phyloP scores from a whole-genome alignment of 1,140 invertebrate species.

The Cyphomyrmex costatus region DNA sequence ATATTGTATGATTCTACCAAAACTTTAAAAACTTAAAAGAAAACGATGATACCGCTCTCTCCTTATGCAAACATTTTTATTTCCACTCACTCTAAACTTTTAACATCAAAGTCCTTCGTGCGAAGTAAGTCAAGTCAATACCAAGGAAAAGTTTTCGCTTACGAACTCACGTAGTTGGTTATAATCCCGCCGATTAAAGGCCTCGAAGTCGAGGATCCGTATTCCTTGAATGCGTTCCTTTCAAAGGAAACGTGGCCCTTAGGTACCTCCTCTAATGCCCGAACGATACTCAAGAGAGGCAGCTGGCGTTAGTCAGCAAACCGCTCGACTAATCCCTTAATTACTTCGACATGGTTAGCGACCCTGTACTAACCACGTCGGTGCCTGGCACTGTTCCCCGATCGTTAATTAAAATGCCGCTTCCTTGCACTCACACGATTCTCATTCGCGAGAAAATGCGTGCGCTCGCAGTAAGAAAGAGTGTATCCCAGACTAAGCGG shows the following conservation, averaged over 20 bases:
- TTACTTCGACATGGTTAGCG: slow-evolving; percentile 82
- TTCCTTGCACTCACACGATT: slow-evolving; percentile 63
- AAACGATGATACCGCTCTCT: neutral
- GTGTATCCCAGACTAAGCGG: neutral
- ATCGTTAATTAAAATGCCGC: slow-evolving; percentile 80
- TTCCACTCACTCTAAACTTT: slow-evolving; percentile 12
- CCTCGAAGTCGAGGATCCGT: slow-evolving; percentile 39
- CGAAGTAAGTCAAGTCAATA: slow-evolving; percentile 10
- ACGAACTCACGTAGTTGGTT: slow-evolving; percentile 26
- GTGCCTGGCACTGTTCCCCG: slow-evolving; percentile 70
- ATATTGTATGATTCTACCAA: neutral
- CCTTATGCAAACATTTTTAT: slow-evolving; percentile 19
- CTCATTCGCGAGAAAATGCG: neutral
- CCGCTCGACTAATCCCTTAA: slow-evolving; percentile 83
- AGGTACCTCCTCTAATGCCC: slow-evolving; percentile 47
- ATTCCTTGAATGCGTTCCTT: slow-evolving; percentile 40
- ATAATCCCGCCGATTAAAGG: slow-evolving; percentile 56
- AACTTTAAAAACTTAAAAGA: neutral
- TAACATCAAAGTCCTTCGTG: neutral
- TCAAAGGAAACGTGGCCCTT: slow-evolving; percentile 40
- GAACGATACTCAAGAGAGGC: slow-evolving; percentile 71
- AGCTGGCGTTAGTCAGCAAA: slow-evolving; percentile 75
- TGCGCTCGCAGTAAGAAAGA: slow-evolving; percentile 1
- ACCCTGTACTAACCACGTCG: slow-evolving; percentile 79
- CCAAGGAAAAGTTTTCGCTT: slow-evolving; percentile 16